A percentile compares a stretch with the other conserved stretches of the same genome.
Conservation (phyloP, 2,797 vertebrate species). For the Martes flavigula region DNA sequence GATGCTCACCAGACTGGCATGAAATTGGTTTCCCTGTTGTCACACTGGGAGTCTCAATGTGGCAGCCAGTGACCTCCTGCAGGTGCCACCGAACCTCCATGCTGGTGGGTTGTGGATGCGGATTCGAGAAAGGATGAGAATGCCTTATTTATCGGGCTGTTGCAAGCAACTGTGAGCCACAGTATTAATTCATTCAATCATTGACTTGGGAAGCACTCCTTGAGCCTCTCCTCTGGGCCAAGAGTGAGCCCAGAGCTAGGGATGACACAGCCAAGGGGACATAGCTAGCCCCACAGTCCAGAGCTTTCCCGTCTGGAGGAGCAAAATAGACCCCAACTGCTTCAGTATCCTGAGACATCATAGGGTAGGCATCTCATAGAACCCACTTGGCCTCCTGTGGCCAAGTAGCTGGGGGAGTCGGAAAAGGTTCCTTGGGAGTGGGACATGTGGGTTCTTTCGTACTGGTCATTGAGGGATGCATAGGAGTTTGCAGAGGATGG, state of each 20-base stretch:
- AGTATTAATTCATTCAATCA: fast-evolving
- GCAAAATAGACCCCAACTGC: neutral
- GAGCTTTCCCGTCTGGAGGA: neutral
- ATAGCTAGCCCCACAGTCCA: fast-evolving
- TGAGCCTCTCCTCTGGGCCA: neutral
- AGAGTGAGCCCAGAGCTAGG: neutral
- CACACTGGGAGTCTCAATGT: neutral
- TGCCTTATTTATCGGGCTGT: fast-evolving
- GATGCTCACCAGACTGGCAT: constrained; percentile 48
- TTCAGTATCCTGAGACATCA: neutral
- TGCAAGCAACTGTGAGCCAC: neutral
- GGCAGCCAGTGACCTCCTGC: neutral
- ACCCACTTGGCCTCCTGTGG: fast-evolving
- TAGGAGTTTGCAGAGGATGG: neutral
- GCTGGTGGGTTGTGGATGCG: fast-evolving
- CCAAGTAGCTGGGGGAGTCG: too few species aligned
- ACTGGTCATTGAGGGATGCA: neutral
- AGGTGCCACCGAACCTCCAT: fast-evolving
- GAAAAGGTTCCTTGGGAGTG: neutral
- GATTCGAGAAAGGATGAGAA: fast-evolving
- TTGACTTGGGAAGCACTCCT: fast-evolving
- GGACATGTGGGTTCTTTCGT: neutral
- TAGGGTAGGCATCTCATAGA: neutral
- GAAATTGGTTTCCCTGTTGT: constrained; percentile 50
- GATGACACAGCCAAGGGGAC: fast-evolving